Base-by-base conservation (phyloP, 2,113 vertebrate genomes). In the Hippocampus comes region DNA sequence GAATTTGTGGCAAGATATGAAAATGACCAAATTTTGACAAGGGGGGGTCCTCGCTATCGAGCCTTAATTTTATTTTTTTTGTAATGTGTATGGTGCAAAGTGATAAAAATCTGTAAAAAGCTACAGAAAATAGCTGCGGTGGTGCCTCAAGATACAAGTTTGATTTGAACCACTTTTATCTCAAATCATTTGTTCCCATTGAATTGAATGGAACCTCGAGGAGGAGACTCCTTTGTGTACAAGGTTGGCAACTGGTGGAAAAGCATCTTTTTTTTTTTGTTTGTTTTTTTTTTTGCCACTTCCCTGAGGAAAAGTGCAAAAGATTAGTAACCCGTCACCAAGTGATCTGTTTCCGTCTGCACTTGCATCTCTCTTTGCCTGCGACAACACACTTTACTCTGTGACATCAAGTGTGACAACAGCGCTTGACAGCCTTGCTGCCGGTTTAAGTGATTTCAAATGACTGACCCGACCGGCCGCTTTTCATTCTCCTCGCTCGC, bases 401-500 rank as follows among this genome's bases (percentile, higher is more conserved):
- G 23, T 66, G 67, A 53, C 43, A 63, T 75, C 78, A 69, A 30
- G 51, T 63, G 34, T 41, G 60, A 42, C 46, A 57, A 73, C 64
- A 74, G 69, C 46, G 43, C 73, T 27, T 27, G 64, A 63, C 56
- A 53, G 69, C 43, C 23, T 27, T 69, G 27, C 9, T 66, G 71
- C 77, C 67, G 70, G 43, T 55, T 34, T 43, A 12, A 11, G 57
- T 74, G 70, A 74, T 80, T 72, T 63, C 56, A 73, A 1, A 48
- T 68, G 72, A 80, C 48, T 56, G 70, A 76, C 76, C 66, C 75
- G 66, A 72, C 69, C 68, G 25, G 34, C 38, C 15, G 25, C 67
- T 66, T 46, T 64, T 70, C 63, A 46, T 21, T 72, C 69, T 53
- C 61, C 51, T 51, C 14, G 10, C 10, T 46, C 63, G 27, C 60